Conservation (phyloP, 37 sponge, comb jelly and placozoan genomes). For the Beroe forskalii region DNA sequence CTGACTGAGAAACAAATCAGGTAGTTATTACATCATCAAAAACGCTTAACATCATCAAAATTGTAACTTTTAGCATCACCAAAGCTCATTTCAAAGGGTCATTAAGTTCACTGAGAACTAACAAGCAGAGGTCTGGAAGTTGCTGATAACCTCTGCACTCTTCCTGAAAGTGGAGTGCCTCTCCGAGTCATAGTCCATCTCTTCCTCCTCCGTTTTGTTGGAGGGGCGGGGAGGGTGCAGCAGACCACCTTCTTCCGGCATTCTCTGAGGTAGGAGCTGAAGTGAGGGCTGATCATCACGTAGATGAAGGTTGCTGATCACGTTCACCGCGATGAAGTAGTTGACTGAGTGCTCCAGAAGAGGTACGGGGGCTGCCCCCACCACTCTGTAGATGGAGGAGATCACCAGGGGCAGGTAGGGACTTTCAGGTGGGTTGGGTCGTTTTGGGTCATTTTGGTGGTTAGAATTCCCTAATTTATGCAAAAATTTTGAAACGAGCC, state of each 20-base stretch:
- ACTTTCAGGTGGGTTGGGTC: no score
- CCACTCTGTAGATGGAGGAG: background rate
- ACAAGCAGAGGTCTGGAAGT: background rate
- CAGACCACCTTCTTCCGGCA: background rate
- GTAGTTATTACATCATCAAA: no score
- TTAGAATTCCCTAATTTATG: no score
- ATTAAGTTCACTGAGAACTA: no score
- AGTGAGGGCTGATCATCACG: constrained; percentile 59
- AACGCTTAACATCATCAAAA: no score
- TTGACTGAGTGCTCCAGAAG: background rate
- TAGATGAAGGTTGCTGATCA: constrained; percentile 63
- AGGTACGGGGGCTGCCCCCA: background rate
- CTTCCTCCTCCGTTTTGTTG: background rate
- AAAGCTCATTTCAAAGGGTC: no score
- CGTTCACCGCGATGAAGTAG: constrained; percentile 56
- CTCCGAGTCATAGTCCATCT: background rate
- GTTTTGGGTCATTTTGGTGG: no score
- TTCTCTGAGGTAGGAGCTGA: constrained; percentile 4
- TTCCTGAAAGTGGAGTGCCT: constrained; percentile 40
- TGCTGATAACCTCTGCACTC: constrained; percentile 8
- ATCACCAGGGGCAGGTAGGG: constrained; percentile 9
- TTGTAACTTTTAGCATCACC: no score
- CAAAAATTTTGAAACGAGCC: no score
- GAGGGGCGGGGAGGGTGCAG: background rate
- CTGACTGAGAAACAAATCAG: no score